These are phyloP conservation scores for Acipenser transmontanus DNA, from an alignment of 2,797 vertebrate genomes.

Conservation along the genomic window DNA sequence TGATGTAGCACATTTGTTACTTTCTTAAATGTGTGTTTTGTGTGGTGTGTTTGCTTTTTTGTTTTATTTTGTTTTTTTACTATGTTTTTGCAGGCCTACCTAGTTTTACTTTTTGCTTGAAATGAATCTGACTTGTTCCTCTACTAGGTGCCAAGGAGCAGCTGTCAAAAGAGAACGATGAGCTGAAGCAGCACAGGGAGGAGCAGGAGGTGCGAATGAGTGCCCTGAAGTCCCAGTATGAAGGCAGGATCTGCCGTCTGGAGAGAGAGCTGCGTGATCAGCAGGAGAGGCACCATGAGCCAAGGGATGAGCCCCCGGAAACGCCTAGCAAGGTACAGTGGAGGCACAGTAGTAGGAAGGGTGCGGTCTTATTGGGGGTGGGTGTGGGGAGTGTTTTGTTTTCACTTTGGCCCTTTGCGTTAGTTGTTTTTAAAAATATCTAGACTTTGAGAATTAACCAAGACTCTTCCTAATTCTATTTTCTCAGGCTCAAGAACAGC, in stretches of 20 bases:
- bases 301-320: constrained; percentile 80
- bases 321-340: constrained; percentile 75
- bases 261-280: constrained; percentile 87
- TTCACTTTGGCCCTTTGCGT: neutral
- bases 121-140: neutral
- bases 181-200: constrained; percentile 87
- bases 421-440: neutral
- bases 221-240: constrained; percentile 91
- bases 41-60: neutral
- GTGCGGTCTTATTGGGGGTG: neutral
- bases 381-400: neutral
- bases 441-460: neutral
- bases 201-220: constrained; percentile 88
- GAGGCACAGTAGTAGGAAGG: constrained; percentile 26
- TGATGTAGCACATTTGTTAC: neutral
- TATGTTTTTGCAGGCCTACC: no score
- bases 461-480: neutral
- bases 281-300: constrained; percentile 86
- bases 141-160: constrained; percentile 75
- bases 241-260: constrained; percentile 83
- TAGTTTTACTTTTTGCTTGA: no score
- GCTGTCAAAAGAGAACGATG: constrained; percentile 82
- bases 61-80: neutral
- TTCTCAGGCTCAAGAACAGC: constrained; percentile 80
- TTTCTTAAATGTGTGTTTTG: neutral